Conservation (phyloP, 2,888 invertebrate genomes). For the Glomeris marginata region DNA sequence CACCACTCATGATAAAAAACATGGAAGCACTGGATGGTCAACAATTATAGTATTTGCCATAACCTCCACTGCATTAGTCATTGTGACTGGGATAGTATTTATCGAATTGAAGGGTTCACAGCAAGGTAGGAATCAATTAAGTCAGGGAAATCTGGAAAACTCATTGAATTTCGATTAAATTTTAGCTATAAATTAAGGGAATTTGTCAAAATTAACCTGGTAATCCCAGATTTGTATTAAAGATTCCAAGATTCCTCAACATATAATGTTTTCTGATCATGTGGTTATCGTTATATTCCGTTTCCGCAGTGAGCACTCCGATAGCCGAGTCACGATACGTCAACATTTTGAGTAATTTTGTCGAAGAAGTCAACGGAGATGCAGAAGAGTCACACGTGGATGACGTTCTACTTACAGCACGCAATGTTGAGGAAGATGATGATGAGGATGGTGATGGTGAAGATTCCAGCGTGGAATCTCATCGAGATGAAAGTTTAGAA, state of each 20-base stretch:
- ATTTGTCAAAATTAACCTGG: background rate
- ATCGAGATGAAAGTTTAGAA: slow-evolving; percentile 20
- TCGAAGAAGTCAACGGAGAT: slow-evolving; percentile 6
- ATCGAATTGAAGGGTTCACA: slow-evolving; percentile 8
- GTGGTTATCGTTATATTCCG: background rate
- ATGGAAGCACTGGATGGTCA: too few relatives aligned
- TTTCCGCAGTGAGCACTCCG: background rate
- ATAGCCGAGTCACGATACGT: slow-evolving; percentile 14
- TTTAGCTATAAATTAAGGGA: background rate
- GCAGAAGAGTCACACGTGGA: slow-evolving; percentile 10
- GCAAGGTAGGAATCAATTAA: background rate
- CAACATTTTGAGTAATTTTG: slow-evolving; percentile 12
- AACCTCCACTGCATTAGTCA: background rate
- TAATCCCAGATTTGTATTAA: background rate
- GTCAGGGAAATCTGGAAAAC: background rate
- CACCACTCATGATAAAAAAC: too few relatives aligned
- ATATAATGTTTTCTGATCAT: background rate
- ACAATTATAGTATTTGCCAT: too few relatives aligned
- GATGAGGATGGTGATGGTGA: slow-evolving; percentile 23
- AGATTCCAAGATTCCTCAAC: too few relatives aligned
- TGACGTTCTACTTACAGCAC: slow-evolving; percentile 5
- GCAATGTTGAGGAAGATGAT: slow-evolving; percentile 17
- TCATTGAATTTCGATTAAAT: background rate
- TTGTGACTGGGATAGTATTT: slow-evolving; percentile 4
- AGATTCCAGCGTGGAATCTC: background rate